A percentile compares a stretch with the other conserved stretches of the same genome.
These are phyloP conservation scores for Cassiopea andromeda DNA, from an alignment of 30 jellyfish, hydroid and myxozoan genomes.

Conservation along the genomic window DNA sequence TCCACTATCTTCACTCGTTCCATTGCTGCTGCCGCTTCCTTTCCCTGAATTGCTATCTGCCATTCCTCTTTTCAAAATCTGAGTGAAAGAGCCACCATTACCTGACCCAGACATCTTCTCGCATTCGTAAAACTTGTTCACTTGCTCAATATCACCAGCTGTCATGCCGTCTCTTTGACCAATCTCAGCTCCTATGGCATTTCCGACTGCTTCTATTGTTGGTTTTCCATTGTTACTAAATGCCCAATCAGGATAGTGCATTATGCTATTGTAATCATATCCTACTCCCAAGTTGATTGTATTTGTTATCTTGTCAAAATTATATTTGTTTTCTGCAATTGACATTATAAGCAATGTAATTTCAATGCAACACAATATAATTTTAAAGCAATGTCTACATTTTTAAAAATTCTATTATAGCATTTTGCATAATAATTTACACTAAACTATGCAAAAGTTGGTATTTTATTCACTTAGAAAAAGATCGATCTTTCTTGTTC, in stretches of 20 bases:
- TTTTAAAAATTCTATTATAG: too few species aligned
- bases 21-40: neutral
- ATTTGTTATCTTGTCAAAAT: conserved; percentile 22
- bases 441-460: too few species aligned
- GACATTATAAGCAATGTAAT: neutral
- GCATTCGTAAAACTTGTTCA: conserved; percentile 38
- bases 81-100: neutral
- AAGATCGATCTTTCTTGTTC: too few species aligned
- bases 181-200: conserved; percentile 40
- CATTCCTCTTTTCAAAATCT: conserved; percentile 13
- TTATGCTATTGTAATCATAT: conserved; percentile 56
- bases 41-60: neutral
- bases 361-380: too few species aligned
- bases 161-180: conserved; percentile 61
- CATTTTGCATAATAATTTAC: too few species aligned
- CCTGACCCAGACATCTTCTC: conserved; percentile 14
- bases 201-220: conserved; percentile 41
- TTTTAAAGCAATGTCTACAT: too few species aligned
- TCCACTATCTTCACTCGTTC: neutral
- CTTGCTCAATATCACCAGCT: conserved; percentile 49
- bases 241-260: conserved; percentile 63
- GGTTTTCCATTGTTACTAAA: conserved; percentile 49
- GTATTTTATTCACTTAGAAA: too few species aligned
- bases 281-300: conserved; percentile 38
- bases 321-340: neutral